phyloP scores from a whole-genome alignment of 2,113 vertebrate genomes.

The Artemisiospiza belli region DNA sequence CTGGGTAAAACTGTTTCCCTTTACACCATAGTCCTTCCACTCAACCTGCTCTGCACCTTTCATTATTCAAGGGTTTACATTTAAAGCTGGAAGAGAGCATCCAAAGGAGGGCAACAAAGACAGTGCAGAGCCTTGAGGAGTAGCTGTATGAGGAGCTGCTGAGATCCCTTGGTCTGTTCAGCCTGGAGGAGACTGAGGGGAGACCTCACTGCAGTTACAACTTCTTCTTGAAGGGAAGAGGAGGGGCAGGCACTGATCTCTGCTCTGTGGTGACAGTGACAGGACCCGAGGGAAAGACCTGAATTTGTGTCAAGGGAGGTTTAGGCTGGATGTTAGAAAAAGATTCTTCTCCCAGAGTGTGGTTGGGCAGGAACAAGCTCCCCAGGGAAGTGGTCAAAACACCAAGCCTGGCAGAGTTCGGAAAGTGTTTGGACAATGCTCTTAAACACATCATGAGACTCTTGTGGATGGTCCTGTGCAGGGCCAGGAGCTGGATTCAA shows the following conservation, averaged over 20 bases:
- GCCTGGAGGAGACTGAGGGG: neutral
- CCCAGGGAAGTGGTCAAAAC: neutral
- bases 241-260: neutral
- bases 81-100: neutral
- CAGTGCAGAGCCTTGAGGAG: neutral
- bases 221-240: neutral
- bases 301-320: neutral
- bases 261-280: neutral
- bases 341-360: neutral
- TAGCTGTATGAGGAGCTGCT: neutral
- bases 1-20: neutral
- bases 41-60: neutral
- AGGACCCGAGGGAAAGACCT: neutral
- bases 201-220: neutral
- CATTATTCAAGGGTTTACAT: neutral
- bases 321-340: neutral
- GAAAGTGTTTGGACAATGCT: neutral
- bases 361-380: neutral
- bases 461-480: neutral
- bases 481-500: neutral
- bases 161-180: neutral
- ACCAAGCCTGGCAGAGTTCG: neutral
- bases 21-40: neutral
- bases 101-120: neutral
- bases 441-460: accelerated